Evolutionary conservation across 2,888 invertebrate species (phyloP).

Genomic region (Alloscopus bannaensis): DNA sequence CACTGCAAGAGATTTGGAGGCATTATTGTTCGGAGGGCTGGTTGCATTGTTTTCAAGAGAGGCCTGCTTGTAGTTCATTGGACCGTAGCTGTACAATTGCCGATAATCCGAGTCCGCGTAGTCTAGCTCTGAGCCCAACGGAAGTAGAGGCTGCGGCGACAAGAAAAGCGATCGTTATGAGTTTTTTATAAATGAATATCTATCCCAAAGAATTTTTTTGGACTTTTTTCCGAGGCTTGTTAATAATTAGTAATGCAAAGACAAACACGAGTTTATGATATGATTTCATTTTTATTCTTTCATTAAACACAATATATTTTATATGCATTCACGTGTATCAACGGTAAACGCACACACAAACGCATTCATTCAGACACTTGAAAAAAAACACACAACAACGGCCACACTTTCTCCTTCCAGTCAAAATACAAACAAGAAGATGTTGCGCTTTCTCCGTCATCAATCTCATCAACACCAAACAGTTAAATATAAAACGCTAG

Average conservation of each 20-base stretch:
- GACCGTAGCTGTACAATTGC: constrained; percentile 83
- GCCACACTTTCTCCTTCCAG: constrained; percentile 20
- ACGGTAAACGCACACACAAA: constrained; percentile 19
- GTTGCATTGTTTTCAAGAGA: constrained; percentile 83
- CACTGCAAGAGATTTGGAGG: constrained; percentile 37
- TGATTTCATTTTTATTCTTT: constrained; percentile 32
- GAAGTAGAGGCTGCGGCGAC: constrained; percentile 81
- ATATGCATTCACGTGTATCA: constrained; percentile 37
- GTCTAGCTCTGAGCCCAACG: constrained; percentile 81
- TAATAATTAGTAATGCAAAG: background rate
- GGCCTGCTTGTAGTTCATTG: constrained; percentile 93
- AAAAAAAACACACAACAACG: too few relatives aligned
- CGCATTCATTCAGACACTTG: constrained; percentile 9
- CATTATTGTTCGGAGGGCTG: constrained; percentile 47
- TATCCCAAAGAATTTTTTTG: too few relatives aligned
- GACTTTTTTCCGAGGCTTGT: too few relatives aligned
- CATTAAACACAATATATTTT: constrained; percentile 18
- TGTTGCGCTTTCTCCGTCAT: constrained; percentile 18
- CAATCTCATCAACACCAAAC: constrained; percentile 42
- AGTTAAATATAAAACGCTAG: constrained; percentile 50
- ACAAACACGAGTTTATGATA: constrained; percentile 27
- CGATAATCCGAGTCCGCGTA: constrained; percentile 93
- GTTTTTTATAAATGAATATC: too few relatives aligned
- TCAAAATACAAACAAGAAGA: constrained; percentile 50
- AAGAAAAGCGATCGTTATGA: too few relatives aligned